Base-by-base conservation (phyloP, 2,888 invertebrate species). In the Falcaria lacertinaria region DNA sequence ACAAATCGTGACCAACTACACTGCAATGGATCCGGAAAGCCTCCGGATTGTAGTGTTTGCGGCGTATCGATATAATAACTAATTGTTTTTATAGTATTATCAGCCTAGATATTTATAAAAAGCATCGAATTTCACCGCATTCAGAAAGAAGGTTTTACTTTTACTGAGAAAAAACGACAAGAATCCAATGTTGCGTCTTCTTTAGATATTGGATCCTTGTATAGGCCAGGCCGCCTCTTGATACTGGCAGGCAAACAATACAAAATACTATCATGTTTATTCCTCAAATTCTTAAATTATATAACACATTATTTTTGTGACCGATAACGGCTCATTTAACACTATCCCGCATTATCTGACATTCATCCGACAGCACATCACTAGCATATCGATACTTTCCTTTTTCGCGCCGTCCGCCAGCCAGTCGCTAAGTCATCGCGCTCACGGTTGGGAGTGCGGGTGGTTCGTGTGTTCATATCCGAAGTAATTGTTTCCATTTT, bases 1-100 rank as follows among this genome's bases (percentile, higher is more conserved):
- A 57, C 53, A 57, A 60, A 50, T 40, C 45, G 42, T 45, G 42
- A 43, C 13, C 39, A 56, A 54, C 48, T 57, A 59, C 50, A 44
- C 35, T 48, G 34, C 41, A 34, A 41, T 36, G 41, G 32, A 17
- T 37, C 37, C 15, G 35, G 36, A 41, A n/a, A n/a, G n/a, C n/a
- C 8, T 11, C 11, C 6, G 22, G 16, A 13, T 37, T 37, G 22
- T n/a, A 22, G 37, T 22, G 25, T 2, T 19, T 11, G 22, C 14
- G 11, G 4, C 14, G 15, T 14, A 4, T 37, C 37, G 37, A 37
- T 37, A 37, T 4, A 3, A n/a, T 14, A 2, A 15, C 11, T 28
- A 15, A 7, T 15, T 34, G 13, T 33, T 33, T 33, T 13, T 4
- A n/a, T n/a, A 2, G 8, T 32, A 8, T n/a, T n/a, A n/a, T n/a